phyloP scores from a whole-genome alignment of 2,113 vertebrate species.

The Synodontis membranacea region DNA sequence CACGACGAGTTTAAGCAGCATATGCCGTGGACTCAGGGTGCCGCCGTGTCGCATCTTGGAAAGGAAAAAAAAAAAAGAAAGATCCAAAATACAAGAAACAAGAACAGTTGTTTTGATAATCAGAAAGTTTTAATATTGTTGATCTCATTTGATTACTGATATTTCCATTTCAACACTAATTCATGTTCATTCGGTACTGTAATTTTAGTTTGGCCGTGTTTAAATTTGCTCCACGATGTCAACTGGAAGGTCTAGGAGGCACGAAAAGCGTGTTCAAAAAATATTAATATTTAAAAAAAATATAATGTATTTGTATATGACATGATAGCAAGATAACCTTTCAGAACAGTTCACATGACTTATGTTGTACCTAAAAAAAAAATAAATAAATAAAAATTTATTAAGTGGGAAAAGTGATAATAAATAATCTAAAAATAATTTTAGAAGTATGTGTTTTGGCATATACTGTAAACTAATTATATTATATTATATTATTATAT shows the following conservation, averaged over 20 bases:
- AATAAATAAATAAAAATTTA: no score
- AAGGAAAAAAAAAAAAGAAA: neutral
- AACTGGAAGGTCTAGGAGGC: neutral
- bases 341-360: neutral
- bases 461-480: neutral
- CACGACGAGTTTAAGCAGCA: constrained; percentile 44
- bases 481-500: no score
- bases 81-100: neutral
- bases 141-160: neutral
- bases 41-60: constrained; percentile 3
- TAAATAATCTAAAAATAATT: no score
- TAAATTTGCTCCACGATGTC: neutral
- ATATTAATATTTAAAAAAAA: neutral
- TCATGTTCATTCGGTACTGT: neutral
- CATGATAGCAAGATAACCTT: neutral
- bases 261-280: neutral
- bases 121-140: neutral
- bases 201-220: neutral
- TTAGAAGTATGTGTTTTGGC: neutral
- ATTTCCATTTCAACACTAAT: neutral
- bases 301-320: neutral
- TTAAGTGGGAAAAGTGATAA: no score
- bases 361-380: neutral
- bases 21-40: constrained; percentile 30
- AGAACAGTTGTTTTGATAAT: neutral